Conservation (phyloP, 1,140 invertebrate species). For the Calliphora vicina region DNA sequence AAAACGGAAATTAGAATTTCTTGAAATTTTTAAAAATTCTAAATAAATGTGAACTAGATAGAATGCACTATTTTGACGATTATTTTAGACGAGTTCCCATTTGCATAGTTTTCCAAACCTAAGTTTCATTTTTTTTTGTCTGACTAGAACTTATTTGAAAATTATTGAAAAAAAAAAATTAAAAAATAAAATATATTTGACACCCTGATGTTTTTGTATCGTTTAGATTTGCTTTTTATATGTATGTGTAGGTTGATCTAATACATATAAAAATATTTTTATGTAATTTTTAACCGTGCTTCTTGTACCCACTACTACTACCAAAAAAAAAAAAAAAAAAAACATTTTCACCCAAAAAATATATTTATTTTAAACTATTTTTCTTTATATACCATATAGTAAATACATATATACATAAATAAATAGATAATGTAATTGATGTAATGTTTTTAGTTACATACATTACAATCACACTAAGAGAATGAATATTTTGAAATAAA, state of each 20-base stretch:
- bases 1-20: too few species aligned
- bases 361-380: conserved; percentile 13
- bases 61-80: too few species aligned
- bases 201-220: neutral
- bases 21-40: too few species aligned
- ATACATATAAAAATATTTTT: conserved; percentile 39
- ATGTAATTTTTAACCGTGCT: conserved; percentile 54
- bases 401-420: too few species aligned
- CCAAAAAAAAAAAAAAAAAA: neutral
- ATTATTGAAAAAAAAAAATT: too few species aligned
- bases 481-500: neutral
- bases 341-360: neutral
- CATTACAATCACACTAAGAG: neutral
- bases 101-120: too few species aligned
- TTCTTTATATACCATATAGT: too few species aligned
- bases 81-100: too few species aligned
- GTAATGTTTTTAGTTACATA: conserved; percentile 18
- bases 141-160: too few species aligned
- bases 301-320: conserved; percentile 44
- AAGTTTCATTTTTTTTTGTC: too few species aligned
- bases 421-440: neutral
- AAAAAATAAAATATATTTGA: neutral
- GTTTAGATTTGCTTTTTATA: neutral
- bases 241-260: neutral
- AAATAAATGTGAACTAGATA: too few species aligned